Evolutionary conservation across 2,888 invertebrate genomes (phyloP), one percentile per base, ranked within the genome.

Genomic region (Cantharis lateralis): DNA sequence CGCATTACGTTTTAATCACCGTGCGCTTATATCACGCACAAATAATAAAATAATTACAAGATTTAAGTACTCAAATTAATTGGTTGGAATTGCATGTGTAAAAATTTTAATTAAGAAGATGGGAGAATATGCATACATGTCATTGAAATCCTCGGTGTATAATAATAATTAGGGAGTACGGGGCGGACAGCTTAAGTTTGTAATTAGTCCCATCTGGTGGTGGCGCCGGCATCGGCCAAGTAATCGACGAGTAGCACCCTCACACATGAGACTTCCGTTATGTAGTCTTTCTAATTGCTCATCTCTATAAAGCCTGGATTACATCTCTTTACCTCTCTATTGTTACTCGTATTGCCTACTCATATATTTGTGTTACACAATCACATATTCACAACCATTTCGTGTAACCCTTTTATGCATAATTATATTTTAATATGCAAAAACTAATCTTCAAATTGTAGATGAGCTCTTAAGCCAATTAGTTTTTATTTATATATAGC

Each of bases 141-240:
- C 78, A 78, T 68, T 71, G 64, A 32, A 78, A 62, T 75, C 78
- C 78, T 74, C 73, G 68, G 78, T 74, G 74, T 78, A 78, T 78
- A 78, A 78, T 78, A 78, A 78, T 78, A 78, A 78, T 78, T 76
- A 78, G 72, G 71, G 70, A 76, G 71, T 72, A 70, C 73, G 76
- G 78, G 78, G 78, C 76, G 76, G 78, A 76, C 78, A 76, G 88
- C 86, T 87, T 88, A 88, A 88, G 88, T 87, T 87, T 83, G 87
- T 88, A 88, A 88, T 88, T 88, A 88, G 88, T 87, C 88, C 88
- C 88, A 88, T 88, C 88, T 88, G 88, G 88, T 85, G 85, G 86
- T 84, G 83, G 85, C 84, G 84, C 84, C 85, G 84, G 84, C 84
- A 86, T 84, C 85, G 87, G 84, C 85, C 86, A 85, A 87, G 87